These are phyloP conservation scores for Alloscopus bannaensis DNA, from an alignment of 2,888 invertebrate genomes.

Conservation along the genomic window DNA sequence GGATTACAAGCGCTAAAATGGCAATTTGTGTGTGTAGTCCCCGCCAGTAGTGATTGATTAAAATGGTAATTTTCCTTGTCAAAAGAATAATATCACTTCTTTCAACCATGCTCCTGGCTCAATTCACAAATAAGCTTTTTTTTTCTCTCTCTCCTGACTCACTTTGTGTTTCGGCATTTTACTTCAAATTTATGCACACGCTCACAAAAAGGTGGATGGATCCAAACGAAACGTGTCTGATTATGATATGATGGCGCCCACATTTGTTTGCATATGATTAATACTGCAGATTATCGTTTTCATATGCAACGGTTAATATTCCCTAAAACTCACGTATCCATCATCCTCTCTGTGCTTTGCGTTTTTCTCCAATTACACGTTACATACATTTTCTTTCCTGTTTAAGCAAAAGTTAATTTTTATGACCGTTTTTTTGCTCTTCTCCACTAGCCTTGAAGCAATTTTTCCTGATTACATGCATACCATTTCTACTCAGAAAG, in stretches of 20 bases:
- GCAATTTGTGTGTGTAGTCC: background rate
- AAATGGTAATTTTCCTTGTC: constrained; percentile 45
- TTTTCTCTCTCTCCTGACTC: background rate
- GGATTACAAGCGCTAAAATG: background rate
- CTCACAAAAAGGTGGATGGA: background rate
- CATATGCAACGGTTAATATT: background rate
- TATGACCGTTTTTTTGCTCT: background rate
- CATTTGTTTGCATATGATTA: background rate
- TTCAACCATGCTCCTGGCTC: background rate
- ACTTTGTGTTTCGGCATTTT: background rate
- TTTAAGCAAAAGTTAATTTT: background rate
- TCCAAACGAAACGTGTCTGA: background rate
- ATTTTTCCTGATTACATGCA: constrained; percentile 14
- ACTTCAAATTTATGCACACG: too few relatives aligned
- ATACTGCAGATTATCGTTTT: background rate
- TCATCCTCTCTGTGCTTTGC: too few relatives aligned
- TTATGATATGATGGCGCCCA: background rate
- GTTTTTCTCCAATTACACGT: too few relatives aligned
- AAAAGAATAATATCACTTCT: background rate
- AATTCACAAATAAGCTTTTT: background rate
- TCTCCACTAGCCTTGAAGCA: constrained; percentile 25
- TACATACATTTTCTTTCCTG: constrained; percentile 7
- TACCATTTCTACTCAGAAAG: background rate
- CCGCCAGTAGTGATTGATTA: constrained; percentile 3
- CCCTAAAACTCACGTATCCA: too few relatives aligned